Base-by-base conservation (phyloP, 2,113 vertebrate species). In the Leptosomus discolor region DNA sequence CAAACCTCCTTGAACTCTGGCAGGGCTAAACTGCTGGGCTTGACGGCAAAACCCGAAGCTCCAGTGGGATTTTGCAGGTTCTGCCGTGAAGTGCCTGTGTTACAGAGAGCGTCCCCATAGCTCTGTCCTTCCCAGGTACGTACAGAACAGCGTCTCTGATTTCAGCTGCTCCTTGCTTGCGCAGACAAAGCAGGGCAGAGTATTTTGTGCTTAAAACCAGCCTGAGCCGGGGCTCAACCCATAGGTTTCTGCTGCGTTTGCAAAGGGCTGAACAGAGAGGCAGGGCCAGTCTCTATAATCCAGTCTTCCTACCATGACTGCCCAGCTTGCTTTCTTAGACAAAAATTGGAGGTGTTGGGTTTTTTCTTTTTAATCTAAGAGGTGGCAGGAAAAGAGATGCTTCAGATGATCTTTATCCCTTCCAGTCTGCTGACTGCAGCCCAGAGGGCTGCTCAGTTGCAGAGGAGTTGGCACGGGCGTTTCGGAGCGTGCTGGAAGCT, bases 381-480 rank as follows among this genome's bases (percentile, higher is more conserved):
- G 46, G 69, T 57, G 88, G 90, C 73, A 85, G 88, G 90, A 74
- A 80, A 87, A 91, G 64, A 54, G 9, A 30, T 39, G 79, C 56
- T 50, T 79, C 74, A 68, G 85, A 50, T 90, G 89, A 50, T 75
- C 22, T 15, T 43, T 77, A 26, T 92, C 82, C n/a, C 93, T 96
- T 79, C 43, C 92, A 94, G 85, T 39, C 64, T 68, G 78, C 85
- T 4, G 83, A 48, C 27, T 71, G 65, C 69, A 87, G 86, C 85
- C 78, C 85, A 15, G 84, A 84, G 90, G 53, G 95, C 57, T 96
- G 96, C 90, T 93, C 81, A 84, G 91, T 70, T 80, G 94, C 88
- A 30, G 46, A 89, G 85, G 67, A 88, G 67, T 8, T 91, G 95
- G 94, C 78, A 90, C 30, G 1, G 71, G 45, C 11, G 4, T 32